These are phyloP conservation scores for Garrulus glandarius DNA, from an alignment of 2,797 vertebrate genomes.

Conservation along the genomic window DNA sequence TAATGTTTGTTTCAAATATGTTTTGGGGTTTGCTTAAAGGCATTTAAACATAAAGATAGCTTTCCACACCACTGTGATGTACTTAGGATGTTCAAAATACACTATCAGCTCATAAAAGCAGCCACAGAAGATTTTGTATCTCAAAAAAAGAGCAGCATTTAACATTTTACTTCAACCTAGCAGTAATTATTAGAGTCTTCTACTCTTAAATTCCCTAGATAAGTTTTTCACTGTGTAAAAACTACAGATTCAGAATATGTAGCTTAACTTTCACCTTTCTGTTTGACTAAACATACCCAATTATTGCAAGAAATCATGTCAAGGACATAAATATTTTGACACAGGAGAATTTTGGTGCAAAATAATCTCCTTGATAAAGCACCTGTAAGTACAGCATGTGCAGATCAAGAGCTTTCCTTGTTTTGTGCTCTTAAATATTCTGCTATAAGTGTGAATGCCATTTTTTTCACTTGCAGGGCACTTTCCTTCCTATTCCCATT, in stretches of 20 bases:
- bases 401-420: not conserved
- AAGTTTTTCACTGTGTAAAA: not conserved
- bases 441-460: not conserved
- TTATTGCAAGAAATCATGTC: not conserved
- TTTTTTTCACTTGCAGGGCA: not conserved
- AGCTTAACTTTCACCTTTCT: not conserved
- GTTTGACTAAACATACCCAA: not conserved
- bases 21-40: not conserved
- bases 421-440: not conserved
- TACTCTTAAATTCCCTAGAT: not conserved
- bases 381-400: not conserved
- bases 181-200: not conserved
- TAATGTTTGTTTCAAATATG: not conserved
- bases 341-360: not conserved
- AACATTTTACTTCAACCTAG: not conserved
- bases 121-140: not conserved
- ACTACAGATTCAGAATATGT: not conserved
- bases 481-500: not conserved
- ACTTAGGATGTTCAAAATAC: not conserved
- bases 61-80: fast-evolving
- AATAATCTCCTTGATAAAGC: not conserved
- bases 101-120: not conserved
- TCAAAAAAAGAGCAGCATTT: not conserved
- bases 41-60: not conserved
- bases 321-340: not conserved